These are phyloP conservation scores for Pogoniulus pusillus DNA, from an alignment of 2,797 vertebrate species.

Conservation along the genomic window DNA sequence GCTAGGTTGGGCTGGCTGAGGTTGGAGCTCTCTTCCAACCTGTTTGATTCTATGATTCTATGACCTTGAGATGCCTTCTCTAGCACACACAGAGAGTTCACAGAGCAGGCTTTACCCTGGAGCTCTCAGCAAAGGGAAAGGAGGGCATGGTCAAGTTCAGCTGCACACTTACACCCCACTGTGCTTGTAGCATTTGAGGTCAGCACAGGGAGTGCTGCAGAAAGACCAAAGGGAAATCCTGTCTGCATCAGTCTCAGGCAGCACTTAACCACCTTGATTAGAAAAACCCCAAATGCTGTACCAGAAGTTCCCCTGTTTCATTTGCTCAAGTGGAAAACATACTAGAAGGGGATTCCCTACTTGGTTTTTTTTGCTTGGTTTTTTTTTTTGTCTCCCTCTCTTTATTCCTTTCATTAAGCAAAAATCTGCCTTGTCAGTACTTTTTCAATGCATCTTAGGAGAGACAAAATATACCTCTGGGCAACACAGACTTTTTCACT, in stretches of 20 bases:
- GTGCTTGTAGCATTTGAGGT: background rate
- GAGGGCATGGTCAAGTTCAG: background rate
- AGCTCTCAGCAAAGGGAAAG: background rate
- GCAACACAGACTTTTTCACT: background rate
- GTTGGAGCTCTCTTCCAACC: too few species aligned
- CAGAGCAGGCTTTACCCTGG: background rate
- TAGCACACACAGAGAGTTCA: background rate
- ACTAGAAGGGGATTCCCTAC: background rate
- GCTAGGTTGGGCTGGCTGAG: too few species aligned
- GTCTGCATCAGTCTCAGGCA: background rate
- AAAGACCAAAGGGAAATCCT: background rate
- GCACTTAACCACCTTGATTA: background rate
- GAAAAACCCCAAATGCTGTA: background rate
- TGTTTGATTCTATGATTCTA: too few species aligned
- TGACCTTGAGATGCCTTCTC: background rate
- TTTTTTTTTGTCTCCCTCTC: background rate
- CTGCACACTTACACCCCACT: background rate
- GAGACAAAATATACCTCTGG: background rate
- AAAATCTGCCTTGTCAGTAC: background rate
- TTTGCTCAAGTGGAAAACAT: background rate
- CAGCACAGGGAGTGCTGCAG: accelerated
- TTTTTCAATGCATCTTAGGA: background rate
- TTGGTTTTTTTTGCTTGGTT: background rate
- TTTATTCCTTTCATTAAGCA: background rate
- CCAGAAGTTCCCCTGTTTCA: background rate